Evolutionary conservation across 2,797 vertebrate species (phyloP), one percentile per base, ranked within the genome.

Genomic region (Onychomys arenicola): DNA sequence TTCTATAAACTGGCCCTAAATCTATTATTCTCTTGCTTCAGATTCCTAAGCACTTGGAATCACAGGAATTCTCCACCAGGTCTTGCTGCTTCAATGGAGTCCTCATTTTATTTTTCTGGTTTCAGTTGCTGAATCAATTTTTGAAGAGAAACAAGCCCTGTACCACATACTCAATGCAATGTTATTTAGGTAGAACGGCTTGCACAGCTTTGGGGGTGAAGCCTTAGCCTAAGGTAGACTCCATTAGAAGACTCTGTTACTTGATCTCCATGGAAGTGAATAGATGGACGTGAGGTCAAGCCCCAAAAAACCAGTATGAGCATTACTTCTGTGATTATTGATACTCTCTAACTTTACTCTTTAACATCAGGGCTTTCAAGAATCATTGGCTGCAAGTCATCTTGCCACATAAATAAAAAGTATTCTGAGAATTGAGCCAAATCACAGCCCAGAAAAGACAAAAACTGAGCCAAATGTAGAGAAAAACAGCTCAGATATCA

Each of bases 401-500:
- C 2, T 43, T 83, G n/a, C 8, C 57, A 57, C 10, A 16, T 76
- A 63, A 73, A 11, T 55, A 46, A 85, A 90, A 76, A 40, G 17
- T 76, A 40, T 93, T 94, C 78, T 77, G 52, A 92, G 19, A 83
- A 46, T 59, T 52, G 6, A 65, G 13, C 14, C 76, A 94, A 92
- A 32, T 59, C 7, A 21, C 8, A 59, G 5, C 25, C 57, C 1
- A 87, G 2, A 77, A 10, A 90, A 55, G 27, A 63, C 16, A 89
- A 11, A 11, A 61, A 2, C 4, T 17, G 5, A 87, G 9, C 43
- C 14, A 93, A 7, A 46, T 75, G 21, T 46, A 8, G n/a, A 52
- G 5, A 63, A 84, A 87, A 89, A 55, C 2, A 65, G 25, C 32
- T 73, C 29, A 73, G 21, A 75, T 23, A n/a, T 81, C n/a, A 77